Evolutionary conservation across 2,797 vertebrate species (phyloP).

Genomic region (Acrossocheilus fasciatus): DNA sequence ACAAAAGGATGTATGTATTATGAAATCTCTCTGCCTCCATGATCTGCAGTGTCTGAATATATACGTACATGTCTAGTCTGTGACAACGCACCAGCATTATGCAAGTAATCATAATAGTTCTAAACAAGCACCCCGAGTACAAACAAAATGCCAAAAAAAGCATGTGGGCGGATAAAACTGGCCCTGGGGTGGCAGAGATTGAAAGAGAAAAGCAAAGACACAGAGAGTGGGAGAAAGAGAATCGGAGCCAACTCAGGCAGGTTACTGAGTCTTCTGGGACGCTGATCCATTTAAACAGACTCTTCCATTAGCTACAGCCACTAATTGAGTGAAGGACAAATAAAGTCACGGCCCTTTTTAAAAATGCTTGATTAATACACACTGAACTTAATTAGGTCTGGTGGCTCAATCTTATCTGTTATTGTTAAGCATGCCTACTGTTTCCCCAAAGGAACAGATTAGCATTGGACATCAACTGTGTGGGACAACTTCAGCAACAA

Average conservation of each 20-base stretch:
- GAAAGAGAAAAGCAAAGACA: constrained; percentile 43
- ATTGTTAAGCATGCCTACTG: constrained; percentile 19
- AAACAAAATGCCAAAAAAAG: constrained; percentile 33
- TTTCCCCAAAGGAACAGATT: constrained; percentile 25
- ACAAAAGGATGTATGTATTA: not conserved
- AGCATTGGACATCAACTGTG: constrained; percentile 29
- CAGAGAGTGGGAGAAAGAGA: constrained; percentile 16
- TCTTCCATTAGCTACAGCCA: constrained; percentile 33
- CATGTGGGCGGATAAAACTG: constrained; percentile 40
- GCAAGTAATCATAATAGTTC: constrained; percentile 36
- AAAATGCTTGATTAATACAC: constrained; percentile 43
- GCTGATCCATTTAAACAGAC: constrained; percentile 29
- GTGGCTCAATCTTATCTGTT: constrained; percentile 11
- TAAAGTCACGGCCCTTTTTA: constrained; percentile 15
- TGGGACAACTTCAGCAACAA: constrained; percentile 41
- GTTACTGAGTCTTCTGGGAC: constrained; percentile 22
- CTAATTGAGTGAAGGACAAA: constrained; percentile 43
- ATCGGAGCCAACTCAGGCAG: not conserved
- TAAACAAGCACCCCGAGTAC: constrained; percentile 20
- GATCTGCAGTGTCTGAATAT: not conserved
- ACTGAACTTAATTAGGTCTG: constrained; percentile 27
- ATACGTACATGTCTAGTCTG: not conserved
- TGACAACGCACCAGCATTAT: not conserved
- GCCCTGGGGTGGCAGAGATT: constrained; percentile 35
- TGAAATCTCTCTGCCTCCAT: constrained; percentile 8